phyloP scores from a whole-genome alignment of 1,140 invertebrate species.

The Tenebrio molitor region DNA sequence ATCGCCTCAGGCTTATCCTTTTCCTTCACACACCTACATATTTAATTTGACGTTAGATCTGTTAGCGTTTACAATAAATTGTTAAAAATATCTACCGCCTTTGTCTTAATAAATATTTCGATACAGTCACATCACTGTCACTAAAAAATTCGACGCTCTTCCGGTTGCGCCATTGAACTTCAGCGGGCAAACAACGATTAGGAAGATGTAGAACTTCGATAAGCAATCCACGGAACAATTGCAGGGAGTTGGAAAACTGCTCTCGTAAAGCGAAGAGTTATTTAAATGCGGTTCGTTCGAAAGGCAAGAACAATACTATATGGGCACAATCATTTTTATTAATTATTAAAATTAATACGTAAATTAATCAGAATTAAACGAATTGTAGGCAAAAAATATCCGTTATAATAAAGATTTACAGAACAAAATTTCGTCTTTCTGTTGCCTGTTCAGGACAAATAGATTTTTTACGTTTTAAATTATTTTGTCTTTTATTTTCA shows the following conservation, averaged over 20 bases:
- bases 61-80: slow-evolving; percentile 40
- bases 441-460: too few relatives aligned
- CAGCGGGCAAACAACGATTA: slow-evolving; percentile 76
- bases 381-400: too few relatives aligned
- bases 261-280: slow-evolving; percentile 2
- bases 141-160: slow-evolving; percentile 77
- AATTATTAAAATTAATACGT: too few relatives aligned
- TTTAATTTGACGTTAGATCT: slow-evolving; percentile 33
- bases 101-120: neutral
- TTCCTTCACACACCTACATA: slow-evolving; percentile 76
- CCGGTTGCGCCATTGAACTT: slow-evolving; percentile 79
- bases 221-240: slow-evolving; percentile 77
- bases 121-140: slow-evolving; percentile 71
- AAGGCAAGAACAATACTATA: slow-evolving; percentile 75
- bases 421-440: too few relatives aligned
- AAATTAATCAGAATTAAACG: too few relatives aligned
- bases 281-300: slow-evolving; percentile 50
- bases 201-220: slow-evolving; percentile 75
- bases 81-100: neutral
- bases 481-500: too few relatives aligned
- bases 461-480: too few relatives aligned
- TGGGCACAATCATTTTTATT: too few relatives aligned
- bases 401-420: too few relatives aligned
- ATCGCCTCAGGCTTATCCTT: slow-evolving; percentile 80
- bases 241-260: slow-evolving; percentile 71